A percentile compares a stretch with the other conserved stretches of the same genome.
Conservation (phyloP, 2,888 invertebrate genomes). For the Toxonevra muliebris region DNA sequence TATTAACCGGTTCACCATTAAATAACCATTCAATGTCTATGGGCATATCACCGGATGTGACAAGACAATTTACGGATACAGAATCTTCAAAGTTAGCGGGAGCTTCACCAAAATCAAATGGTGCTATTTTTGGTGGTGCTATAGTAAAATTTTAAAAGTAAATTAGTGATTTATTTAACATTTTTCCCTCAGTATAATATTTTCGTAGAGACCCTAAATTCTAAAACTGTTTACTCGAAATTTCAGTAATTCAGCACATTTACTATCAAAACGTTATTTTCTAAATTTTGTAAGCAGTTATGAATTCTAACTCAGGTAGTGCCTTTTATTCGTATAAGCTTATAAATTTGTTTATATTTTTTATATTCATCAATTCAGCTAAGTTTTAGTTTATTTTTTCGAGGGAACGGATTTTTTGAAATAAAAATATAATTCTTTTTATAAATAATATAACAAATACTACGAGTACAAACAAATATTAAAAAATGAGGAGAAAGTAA, state of each 20-base stretch:
- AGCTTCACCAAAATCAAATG: slow-evolving; percentile 79
- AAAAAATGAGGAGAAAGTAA: slow-evolving; percentile 48
- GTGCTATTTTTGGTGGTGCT: slow-evolving; percentile 82
- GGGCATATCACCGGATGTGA: slow-evolving; percentile 76
- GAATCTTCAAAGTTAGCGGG: slow-evolving; percentile 77
- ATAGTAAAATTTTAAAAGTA: slow-evolving; percentile 20
- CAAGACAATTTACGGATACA: slow-evolving; percentile 75
- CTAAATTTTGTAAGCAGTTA: slow-evolving; percentile 19
- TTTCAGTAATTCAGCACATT: not conserved
- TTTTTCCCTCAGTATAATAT: not conserved
- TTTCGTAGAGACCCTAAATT: not conserved
- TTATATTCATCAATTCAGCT: no score
- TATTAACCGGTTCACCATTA: slow-evolving; percentile 55
- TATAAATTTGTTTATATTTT: no score
- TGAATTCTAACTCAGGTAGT: not conserved
- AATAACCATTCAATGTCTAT: slow-evolving; percentile 75
- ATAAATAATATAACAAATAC: no score
- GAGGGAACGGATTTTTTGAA: no score
- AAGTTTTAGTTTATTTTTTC: no score
- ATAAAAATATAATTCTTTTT: no score
- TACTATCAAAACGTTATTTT: not conserved
- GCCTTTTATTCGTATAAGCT: not conserved
- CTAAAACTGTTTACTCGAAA: not conserved
- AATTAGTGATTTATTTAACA: not conserved
- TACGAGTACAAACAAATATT: no score